These are phyloP conservation scores for Eufriesea mexicana DNA, from an alignment of 1,140 invertebrate genomes.

Conservation along the genomic window DNA sequence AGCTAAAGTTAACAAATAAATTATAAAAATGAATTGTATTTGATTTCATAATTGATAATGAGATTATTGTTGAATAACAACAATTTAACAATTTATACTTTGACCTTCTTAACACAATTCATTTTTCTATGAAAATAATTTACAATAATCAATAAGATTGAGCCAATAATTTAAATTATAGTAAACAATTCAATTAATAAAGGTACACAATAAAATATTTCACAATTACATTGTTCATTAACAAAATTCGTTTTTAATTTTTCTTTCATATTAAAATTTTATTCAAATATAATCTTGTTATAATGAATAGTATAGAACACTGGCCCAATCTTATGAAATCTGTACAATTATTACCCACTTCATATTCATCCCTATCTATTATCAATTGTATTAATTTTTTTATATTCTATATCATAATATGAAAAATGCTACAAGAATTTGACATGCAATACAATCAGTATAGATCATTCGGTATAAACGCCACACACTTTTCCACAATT, in stretches of 20 bases:
- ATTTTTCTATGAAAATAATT: conserved; percentile 20
- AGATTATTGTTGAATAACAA: conserved; percentile 4
- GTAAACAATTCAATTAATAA: not conserved
- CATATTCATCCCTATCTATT: conserved; percentile 17
- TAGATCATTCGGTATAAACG: conserved; percentile 68
- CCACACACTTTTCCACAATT: conserved; percentile 44
- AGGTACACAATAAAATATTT: not conserved
- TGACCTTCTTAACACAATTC: conserved; percentile 13
- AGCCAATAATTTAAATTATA: not conserved
- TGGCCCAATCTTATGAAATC: conserved; percentile 39
- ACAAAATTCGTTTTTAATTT: conserved; percentile 28
- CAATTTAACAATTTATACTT: conserved; percentile 4
- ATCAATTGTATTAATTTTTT: conserved; percentile 36
- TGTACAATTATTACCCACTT: conserved; percentile 53
- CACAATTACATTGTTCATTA: not conserved
- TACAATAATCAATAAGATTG: conserved; percentile 28
- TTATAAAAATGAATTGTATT: conserved; percentile 46
- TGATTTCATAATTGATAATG: conserved; percentile 35
- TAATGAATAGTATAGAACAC: not conserved
- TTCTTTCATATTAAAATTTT: conserved; percentile 22
- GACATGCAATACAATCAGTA: conserved; percentile 62
- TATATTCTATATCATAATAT: conserved; percentile 77
- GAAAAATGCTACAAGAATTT: conserved; percentile 75
- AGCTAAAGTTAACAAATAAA: conserved; percentile 33
- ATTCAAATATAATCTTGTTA: not conserved